Percentiles rank a stretch among this genome's conserved stretches.
phyloP scores from a whole-genome alignment of 2,797 vertebrate species.

The Urosaurus nigricauda region DNA sequence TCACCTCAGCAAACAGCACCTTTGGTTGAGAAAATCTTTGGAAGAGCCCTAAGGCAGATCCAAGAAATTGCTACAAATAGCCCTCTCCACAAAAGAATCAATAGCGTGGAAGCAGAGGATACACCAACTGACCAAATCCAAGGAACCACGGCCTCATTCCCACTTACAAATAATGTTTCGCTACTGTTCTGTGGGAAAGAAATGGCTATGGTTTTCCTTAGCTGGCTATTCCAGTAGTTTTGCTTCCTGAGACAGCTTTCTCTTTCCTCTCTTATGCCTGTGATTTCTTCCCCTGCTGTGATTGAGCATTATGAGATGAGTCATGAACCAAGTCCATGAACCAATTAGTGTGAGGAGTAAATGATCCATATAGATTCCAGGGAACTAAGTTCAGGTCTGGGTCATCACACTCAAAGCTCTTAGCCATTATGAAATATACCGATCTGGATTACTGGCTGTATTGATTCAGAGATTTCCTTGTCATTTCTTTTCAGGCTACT shows the following conservation, averaged over 20 bases:
- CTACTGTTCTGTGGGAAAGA: slow-evolving; percentile 10
- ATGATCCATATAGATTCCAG: slow-evolving; percentile 84
- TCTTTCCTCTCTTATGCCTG: slow-evolving; percentile 68
- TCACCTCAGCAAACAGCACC: too few relatives aligned
- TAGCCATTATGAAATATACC: slow-evolving; percentile 70
- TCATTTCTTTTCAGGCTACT: slow-evolving; percentile 58
- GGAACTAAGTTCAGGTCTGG: slow-evolving; percentile 84
- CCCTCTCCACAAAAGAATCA: too few relatives aligned
- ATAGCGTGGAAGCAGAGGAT: too few relatives aligned
- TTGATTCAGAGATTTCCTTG: slow-evolving; percentile 72
- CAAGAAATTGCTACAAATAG: too few relatives aligned
- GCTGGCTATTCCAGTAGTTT: slow-evolving; percentile 52
- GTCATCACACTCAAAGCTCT: slow-evolving; percentile 81
- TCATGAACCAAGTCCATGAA: slow-evolving; percentile 87
- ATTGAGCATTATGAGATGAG: slow-evolving; percentile 90
- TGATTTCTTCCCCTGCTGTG: slow-evolving; percentile 80
- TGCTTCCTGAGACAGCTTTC: slow-evolving; percentile 66
- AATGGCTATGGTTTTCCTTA: slow-evolving; percentile 51
- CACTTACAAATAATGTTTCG: too few relatives aligned
- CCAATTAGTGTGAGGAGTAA: slow-evolving; percentile 81
- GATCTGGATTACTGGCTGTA: slow-evolving; percentile 71
- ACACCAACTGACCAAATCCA: too few relatives aligned
- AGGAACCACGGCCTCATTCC: too few relatives aligned
- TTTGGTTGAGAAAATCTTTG: too few relatives aligned
- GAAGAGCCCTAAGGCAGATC: too few relatives aligned